Percentiles rank a stretch among this genome's conserved stretches.
phyloP scores from a whole-genome alignment of 2,113 vertebrate genomes.

The Rousettus leschenaultii region DNA sequence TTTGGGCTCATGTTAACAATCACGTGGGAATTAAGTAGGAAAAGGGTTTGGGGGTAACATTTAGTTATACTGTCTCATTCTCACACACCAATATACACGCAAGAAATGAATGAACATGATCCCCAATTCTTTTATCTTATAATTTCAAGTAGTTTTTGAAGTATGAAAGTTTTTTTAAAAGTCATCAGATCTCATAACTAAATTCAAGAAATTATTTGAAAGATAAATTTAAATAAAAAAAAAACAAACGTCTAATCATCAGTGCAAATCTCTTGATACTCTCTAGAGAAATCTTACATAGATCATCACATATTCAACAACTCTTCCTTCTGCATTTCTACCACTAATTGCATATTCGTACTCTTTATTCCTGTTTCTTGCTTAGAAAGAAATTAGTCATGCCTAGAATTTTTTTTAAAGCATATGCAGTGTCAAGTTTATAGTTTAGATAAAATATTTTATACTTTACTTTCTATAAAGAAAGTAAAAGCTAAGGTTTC shows the following conservation, averaged over 20 bases:
- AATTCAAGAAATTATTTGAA: conserved; percentile 5
- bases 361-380: not conserved
- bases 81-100: not conserved
- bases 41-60: not conserved
- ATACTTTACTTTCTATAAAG: not conserved
- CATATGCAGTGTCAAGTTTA: not conserved
- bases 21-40: not conserved
- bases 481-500: not conserved
- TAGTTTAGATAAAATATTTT: not conserved
- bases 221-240: not conserved
- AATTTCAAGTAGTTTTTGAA: not conserved
- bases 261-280: not conserved
- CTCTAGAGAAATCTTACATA: not conserved
- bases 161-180: not conserved
- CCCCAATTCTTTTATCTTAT: not conserved
- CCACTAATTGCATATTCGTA: not conserved
- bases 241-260: not conserved
- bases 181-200: not conserved
- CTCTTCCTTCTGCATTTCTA: not conserved
- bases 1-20: not conserved
- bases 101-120: not conserved
- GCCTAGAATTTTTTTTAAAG: not conserved
- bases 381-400: not conserved
- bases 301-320: not conserved
- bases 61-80: not conserved